Evolutionary conservation across 2,888 invertebrate species (phyloP).

Genomic region (Tinea semifulvella): DNA sequence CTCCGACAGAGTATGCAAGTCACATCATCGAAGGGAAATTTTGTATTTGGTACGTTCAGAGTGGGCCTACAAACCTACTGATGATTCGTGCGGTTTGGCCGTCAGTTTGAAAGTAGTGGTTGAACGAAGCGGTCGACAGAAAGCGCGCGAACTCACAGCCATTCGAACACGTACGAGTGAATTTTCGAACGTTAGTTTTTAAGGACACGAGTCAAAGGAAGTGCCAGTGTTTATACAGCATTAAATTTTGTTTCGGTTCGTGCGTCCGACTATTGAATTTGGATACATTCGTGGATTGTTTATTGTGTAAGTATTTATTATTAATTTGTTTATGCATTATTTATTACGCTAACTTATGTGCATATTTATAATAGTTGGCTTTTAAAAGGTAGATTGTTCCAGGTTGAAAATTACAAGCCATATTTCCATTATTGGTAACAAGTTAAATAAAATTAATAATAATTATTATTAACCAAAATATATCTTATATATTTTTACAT

Average conservation of each 20-base stretch:
- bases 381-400: too few relatives aligned
- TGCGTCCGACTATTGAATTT: constrained; percentile 31
- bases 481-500: too few relatives aligned
- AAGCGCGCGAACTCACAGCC: constrained; percentile 28
- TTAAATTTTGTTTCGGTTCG: constrained; percentile 34
- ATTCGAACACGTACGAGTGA: not conserved
- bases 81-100: constrained; percentile 24
- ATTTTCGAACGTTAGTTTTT: constrained; percentile 6
- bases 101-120: constrained; percentile 59
- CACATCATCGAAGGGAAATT: too few relatives aligned
- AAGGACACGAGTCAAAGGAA: constrained; percentile 16
- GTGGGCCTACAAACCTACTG: too few relatives aligned
- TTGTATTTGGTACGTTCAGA: too few relatives aligned
- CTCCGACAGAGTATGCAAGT: too few relatives aligned
- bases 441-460: not conserved
- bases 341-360: too few relatives aligned
- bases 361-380: too few relatives aligned
- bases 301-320: constrained; percentile 42
- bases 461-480: too few relatives aligned
- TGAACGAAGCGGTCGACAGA: constrained; percentile 43
- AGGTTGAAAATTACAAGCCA: not conserved
- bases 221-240: constrained; percentile 41
- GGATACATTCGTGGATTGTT: constrained; percentile 42
- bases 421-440: not conserved
- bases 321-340: not conserved